Evolutionary conservation across 1,140 invertebrate species (phyloP), one percentile per base, ranked within the genome.

Genomic region (Paralvinella palmiformis): DNA sequence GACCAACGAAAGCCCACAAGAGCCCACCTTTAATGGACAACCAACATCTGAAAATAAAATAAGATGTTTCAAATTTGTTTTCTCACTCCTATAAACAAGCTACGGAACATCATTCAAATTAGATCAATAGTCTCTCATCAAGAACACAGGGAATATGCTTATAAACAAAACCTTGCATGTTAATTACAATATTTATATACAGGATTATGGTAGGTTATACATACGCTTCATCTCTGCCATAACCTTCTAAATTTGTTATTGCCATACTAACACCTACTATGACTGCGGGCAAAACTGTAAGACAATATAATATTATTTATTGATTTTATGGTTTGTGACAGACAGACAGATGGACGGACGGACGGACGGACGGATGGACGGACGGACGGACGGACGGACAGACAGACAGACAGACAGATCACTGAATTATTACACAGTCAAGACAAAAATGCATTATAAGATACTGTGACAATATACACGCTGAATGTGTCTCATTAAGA

Each of bases 1-100:
- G 64, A 20, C 64, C 64, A 17, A 62, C 59, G 37, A 66, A 66
- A 1, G 64, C 64, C 59, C 59, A 66, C 27, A 62, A 35, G 15
- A 66, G 27, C 7, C 64, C 64, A 20, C 32, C n/a, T 15, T 60
- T 31, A 29, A 57, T 22, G 1, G 45, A 37, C 48, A 66, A 35
- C 64, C 64, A 66, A 37, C 64, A 66, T n/a, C 59, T 62, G 29
- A 48, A 57, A 32, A 29, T 22, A 32, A 37, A 20, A 32, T 17
- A 62, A 33, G 5, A 3, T 36, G 10, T 58, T 35, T 33, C 37
- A 36, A 15, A 6, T 15, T 59, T 36, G 36, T 36, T 1, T 3
- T 15, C 10, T 59, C 36, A 10, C 36, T 6, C 6, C 1, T 37
- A 27, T 35, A 22, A 3, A 10, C 10, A 35, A 1, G 7, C 13